Conservation (phyloP, 2,113 vertebrate genomes). For the Aleadryas rufinucha region DNA sequence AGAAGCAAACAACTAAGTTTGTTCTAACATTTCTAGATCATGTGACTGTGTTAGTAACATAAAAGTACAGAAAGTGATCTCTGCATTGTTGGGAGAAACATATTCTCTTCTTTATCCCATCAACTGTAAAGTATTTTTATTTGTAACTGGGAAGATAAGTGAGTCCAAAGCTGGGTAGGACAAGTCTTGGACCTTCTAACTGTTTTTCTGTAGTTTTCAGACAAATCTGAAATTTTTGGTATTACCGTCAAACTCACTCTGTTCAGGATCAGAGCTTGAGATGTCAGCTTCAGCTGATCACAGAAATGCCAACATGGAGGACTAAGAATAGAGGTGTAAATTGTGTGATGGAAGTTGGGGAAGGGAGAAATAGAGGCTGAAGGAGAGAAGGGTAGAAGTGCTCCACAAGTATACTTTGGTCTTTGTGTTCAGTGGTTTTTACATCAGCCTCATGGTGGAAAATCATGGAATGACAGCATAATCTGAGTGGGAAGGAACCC, state of each 20-base stretch:
- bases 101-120: neutral
- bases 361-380: neutral
- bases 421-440: neutral
- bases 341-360: rapidly evolving
- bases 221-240: neutral
- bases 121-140: neutral
- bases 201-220: neutral
- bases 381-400: neutral
- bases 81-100: neutral
- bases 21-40: neutral
- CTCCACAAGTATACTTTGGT: neutral
- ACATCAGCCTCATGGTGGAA: neutral
- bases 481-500: neutral
- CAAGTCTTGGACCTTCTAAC: neutral
- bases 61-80: neutral
- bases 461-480: neutral
- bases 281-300: neutral
- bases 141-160: neutral
- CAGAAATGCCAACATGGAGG: neutral
- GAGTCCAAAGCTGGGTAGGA: neutral
- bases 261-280: neutral
- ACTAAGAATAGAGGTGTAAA: neutral
- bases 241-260: neutral
- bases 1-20: neutral
- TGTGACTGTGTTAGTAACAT: neutral